Evolutionary conservation across 2,797 vertebrate species (phyloP).

Genomic region (Rhynchonycteris naso): DNA sequence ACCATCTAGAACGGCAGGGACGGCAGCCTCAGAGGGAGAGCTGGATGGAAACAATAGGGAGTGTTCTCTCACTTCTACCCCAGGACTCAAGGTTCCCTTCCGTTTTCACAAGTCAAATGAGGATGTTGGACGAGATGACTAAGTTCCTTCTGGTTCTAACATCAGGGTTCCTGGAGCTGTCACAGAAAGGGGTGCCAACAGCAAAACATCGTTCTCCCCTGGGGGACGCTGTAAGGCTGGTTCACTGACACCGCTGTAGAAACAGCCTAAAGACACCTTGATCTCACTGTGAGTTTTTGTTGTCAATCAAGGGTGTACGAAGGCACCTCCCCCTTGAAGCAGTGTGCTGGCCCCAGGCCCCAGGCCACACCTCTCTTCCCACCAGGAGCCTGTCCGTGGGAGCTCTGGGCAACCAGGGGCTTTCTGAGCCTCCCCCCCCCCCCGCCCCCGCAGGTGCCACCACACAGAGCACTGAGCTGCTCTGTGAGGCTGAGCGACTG

Average conservation of each 20-base stretch:
- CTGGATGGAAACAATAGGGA: not conserved
- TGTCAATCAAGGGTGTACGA: not conserved
- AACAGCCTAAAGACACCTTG: not conserved
- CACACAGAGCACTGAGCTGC: rapidly evolving
- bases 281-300: not conserved
- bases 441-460: not conserved
- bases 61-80: not conserved
- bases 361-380: not conserved
- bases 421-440: not conserved
- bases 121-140: not conserved
- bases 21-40: not conserved
- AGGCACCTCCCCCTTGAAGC: not conserved
- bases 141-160: not conserved
- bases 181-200: not conserved
- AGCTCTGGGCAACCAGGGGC: rapidly evolving
- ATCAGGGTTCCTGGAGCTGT: not conserved
- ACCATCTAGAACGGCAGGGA: rapidly evolving
- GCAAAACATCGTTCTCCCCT: not conserved
- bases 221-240: not conserved
- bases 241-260: not conserved
- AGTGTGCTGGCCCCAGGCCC: not conserved
- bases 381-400: not conserved
- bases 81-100: not conserved
- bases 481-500: not conserved
- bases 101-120: not conserved